Evolutionary conservation across 2,113 vertebrate species (phyloP), one percentile per base, ranked within the genome.

Genomic region (Shinisaurus crocodilurus): DNA sequence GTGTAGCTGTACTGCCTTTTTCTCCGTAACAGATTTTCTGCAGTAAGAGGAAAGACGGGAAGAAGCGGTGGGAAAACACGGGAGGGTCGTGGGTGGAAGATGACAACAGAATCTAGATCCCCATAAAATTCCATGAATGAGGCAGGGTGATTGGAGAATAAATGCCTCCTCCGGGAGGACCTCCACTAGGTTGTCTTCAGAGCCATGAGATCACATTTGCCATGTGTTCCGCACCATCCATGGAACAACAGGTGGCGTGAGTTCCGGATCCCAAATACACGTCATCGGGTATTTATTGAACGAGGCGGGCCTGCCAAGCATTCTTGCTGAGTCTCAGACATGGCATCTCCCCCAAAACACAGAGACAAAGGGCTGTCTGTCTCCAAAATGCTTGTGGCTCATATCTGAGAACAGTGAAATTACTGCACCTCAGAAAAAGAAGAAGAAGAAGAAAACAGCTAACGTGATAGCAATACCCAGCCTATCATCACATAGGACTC

Each of bases 281-380:
- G 15, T 92, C 93, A 92, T 92, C 95, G 93, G 54, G 88, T 94
- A 95, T 94, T 93, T 88, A 91, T 74, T 79, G 91, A 94, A 82
- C 84, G 91, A 70, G 88, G 86, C 93, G 89, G n/a, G 9, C 16
- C 25, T 91, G 89, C 82, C 77, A 72, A 43, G 70, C 81, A 1
- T 85, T 93, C 90, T 77, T 45, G 86, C 86, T 82, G 85, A 60
- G 75, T 94, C 91, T 91, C 67, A 54, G 94, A 91, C 89, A 82
- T 92, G 83, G 80, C 48, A 69, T 69, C 88, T 25, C 45, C n/a
- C n/a, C 32, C 13, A 29, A 85, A 43, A 79, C 88, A 93, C 91
- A 63, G 57, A 82, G 90, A 93, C 82, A 94, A 69, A 85, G 69
- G n/a, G 83, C 91, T 82, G 57, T 54, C 92, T 84, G 92, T 92